Evolutionary conservation across 2,113 vertebrate species (phyloP).

Genomic region (Zosterops lateralis): DNA sequence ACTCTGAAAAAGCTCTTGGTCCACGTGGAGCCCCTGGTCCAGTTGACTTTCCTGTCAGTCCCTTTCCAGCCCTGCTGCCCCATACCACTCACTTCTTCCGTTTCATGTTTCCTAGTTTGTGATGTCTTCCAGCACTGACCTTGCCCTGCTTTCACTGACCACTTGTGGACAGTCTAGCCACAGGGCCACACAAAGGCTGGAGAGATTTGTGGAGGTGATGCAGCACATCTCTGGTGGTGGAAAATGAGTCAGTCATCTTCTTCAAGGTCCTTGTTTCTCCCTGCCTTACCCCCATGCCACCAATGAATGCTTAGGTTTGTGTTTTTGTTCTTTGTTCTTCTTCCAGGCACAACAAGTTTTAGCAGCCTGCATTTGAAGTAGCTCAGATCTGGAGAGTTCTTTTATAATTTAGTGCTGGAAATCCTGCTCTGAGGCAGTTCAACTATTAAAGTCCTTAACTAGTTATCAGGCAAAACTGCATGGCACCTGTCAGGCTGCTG

Average conservation of each 20-base stretch:
- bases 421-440: background rate
- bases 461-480: background rate
- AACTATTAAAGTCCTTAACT: too few species aligned
- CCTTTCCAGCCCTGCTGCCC: background rate
- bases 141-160: background rate
- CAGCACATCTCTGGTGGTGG: background rate
- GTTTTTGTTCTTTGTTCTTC: background rate
- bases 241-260: fast-evolving
- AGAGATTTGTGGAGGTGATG: background rate
- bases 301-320: background rate
- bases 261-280: background rate
- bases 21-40: fast-evolving
- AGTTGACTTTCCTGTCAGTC: background rate
- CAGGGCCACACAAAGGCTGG: background rate
- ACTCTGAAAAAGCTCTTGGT: background rate
- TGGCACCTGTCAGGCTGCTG: background rate
- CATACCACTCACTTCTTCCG: background rate
- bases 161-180: background rate
- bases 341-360: background rate
- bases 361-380: background rate
- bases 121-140: background rate
- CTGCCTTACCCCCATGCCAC: background rate
- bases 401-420: background rate
- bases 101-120: background rate
- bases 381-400: background rate